A percentile compares a stretch with the other conserved stretches of the same genome.
Conservation (phyloP, 2,888 invertebrate species). For the Hydroisotoma schaefferi region DNA sequence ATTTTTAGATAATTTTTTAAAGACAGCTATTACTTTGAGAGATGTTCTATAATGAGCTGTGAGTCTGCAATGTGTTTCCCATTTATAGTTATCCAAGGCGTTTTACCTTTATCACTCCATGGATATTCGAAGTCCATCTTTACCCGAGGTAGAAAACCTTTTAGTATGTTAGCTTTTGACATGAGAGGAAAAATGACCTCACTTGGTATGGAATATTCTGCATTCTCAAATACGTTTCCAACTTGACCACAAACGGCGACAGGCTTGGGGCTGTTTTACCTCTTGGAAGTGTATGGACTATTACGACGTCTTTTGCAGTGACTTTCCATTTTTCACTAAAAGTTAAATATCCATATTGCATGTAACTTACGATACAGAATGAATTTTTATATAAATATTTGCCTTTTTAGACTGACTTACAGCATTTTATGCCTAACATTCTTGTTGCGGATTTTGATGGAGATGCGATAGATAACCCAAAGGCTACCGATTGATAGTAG, state of each 20-base stretch:
- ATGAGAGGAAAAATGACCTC: not conserved
- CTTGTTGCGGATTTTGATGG: no score
- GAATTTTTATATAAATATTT: no score
- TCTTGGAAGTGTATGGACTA: constrained; percentile 23
- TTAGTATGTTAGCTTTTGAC: not conserved
- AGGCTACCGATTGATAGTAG: no score
- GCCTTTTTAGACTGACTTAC: no score
- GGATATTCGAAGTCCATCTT: constrained; percentile 24
- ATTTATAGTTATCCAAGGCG: constrained; percentile 45
- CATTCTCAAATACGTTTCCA: constrained; percentile 36
- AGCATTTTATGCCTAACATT: no score
- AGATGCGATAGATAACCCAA: no score
- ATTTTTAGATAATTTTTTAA: not conserved
- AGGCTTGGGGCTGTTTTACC: constrained; percentile 27
- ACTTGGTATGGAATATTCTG: constrained; percentile 34
- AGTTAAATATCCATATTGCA: no score
- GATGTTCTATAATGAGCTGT: constrained; percentile 33
- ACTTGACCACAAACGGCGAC: constrained; percentile 34
- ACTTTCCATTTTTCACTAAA: constrained; percentile 31
- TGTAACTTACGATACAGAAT: no score
- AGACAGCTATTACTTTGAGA: constrained; percentile 21
- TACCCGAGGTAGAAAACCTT: not conserved
- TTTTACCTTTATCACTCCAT: constrained; percentile 30
- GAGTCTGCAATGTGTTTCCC: constrained; percentile 42
- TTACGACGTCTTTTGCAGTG: constrained; percentile 27